These are phyloP conservation scores for Phalacrocorax brasilianus DNA, from an alignment of 2,113 vertebrate species.

Conservation along the genomic window DNA sequence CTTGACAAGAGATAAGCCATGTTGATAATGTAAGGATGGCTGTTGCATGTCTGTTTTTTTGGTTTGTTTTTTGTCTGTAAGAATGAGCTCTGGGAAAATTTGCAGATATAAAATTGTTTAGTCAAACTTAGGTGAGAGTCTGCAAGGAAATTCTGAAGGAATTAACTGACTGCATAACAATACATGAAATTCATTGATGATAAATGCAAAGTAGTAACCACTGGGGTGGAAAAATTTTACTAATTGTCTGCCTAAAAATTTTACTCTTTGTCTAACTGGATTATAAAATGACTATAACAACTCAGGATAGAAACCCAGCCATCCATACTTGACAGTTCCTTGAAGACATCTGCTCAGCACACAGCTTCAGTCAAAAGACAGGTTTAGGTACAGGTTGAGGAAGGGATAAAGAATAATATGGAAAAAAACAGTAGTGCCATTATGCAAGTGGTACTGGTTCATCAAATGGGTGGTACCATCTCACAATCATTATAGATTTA, in stretches of 20 bases:
- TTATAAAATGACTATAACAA: background rate
- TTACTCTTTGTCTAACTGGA: background rate
- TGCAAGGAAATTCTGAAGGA: background rate
- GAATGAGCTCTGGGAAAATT: background rate
- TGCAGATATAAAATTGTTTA: background rate
- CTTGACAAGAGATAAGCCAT: background rate
- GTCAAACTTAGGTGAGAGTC: background rate
- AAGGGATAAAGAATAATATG: background rate
- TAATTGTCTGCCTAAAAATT: background rate
- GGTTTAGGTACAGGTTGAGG: background rate
- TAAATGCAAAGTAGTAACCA: background rate
- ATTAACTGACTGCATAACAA: background rate
- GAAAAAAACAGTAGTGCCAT: background rate
- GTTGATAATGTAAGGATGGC: background rate
- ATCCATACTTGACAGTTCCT: background rate
- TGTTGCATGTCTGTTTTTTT: background rate
- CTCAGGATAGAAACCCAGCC: background rate
- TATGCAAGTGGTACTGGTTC: conserved; percentile 6
- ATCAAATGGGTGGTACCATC: background rate
- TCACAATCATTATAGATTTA: conserved; percentile 9
- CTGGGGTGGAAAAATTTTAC: background rate
- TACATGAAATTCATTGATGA: background rate
- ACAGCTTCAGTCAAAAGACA: background rate
- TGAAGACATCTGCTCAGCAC: background rate
- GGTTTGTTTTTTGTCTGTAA: background rate